A percentile compares a stretch with the other conserved stretches of the same genome.
phyloP scores from a whole-genome alignment of 2,888 invertebrate genomes.

The Acleris emargana region DNA sequence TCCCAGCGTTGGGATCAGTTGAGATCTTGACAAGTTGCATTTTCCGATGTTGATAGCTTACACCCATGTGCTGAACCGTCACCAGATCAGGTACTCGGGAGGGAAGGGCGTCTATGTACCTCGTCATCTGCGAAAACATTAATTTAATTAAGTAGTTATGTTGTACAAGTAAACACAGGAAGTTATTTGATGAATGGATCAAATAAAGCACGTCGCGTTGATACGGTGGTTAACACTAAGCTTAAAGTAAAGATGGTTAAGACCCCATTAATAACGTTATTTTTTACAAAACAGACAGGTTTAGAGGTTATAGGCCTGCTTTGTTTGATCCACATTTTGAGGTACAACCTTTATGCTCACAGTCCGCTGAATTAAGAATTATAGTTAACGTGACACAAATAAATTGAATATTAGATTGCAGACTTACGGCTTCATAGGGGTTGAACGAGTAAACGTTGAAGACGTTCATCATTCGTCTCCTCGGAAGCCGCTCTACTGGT shows the following conservation, averaged over 20 bases:
- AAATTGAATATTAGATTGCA: slow-evolving; percentile 43
- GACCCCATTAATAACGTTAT: no score
- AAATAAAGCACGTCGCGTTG: no score
- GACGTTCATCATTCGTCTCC: slow-evolving; percentile 52
- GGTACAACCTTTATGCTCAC: no score
- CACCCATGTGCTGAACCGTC: slow-evolving; percentile 77
- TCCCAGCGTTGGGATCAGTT: slow-evolving; percentile 65
- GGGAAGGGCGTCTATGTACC: slow-evolving; percentile 47
- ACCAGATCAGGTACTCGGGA: slow-evolving; percentile 59
- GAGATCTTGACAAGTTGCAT: slow-evolving; percentile 84
- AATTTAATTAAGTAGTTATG: background rate
- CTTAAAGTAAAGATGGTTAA: no score
- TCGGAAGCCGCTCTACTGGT: slow-evolving; percentile 51
- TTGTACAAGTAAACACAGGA: background rate
- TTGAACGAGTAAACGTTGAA: slow-evolving; percentile 62
- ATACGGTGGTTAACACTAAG: no score
- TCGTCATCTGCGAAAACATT: slow-evolving; percentile 55
- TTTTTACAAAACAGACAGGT: no score
- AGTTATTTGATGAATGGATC: no score
- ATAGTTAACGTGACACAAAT: slow-evolving; percentile 4
- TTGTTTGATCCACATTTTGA: no score
- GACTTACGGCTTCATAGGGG: slow-evolving; percentile 60
- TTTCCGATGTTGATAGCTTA: slow-evolving; percentile 79
- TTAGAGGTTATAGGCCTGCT: no score
- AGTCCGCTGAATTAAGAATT: background rate